Evolutionary conservation across 2,888 invertebrate genomes (phyloP).

Genomic region (Heliconius ethilla): DNA sequence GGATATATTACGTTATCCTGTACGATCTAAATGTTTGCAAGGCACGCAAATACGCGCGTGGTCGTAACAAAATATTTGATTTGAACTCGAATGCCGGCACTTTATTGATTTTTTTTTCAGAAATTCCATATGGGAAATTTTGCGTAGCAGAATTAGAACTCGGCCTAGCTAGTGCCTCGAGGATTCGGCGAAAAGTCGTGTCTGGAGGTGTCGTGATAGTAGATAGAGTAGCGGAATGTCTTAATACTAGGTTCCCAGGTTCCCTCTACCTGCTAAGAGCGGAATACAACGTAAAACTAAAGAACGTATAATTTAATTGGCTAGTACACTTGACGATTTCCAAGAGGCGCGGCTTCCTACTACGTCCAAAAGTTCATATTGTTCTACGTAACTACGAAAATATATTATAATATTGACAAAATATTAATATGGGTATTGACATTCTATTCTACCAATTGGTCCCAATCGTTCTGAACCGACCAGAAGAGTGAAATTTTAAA

Average conservation of each 20-base stretch:
- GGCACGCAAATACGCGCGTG: slow-evolving; percentile 35
- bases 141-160: background rate
- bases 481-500: slow-evolving; percentile 16
- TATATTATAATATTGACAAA: background rate
- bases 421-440: background rate
- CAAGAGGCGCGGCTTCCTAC: background rate
- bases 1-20: slow-evolving; percentile 25
- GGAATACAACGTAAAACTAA: no score
- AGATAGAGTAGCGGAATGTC: no score
- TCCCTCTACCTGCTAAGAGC: no score
- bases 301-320: background rate
- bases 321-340: background rate
- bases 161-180: no score
- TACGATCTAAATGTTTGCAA: slow-evolving; percentile 30
- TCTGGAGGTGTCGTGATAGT: no score
- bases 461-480: slow-evolving; percentile 25
- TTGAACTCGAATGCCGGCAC: slow-evolving; percentile 37
- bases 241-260: no score
- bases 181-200: no score
- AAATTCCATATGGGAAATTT: background rate
- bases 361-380: background rate
- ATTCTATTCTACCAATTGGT: slow-evolving; percentile 30
- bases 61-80: slow-evolving; percentile 40
- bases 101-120: slow-evolving; percentile 28
- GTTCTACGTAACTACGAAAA: background rate